Evolutionary conservation across 2,797 vertebrate species (phyloP).

Genomic region (Poecilia velifera): DNA sequence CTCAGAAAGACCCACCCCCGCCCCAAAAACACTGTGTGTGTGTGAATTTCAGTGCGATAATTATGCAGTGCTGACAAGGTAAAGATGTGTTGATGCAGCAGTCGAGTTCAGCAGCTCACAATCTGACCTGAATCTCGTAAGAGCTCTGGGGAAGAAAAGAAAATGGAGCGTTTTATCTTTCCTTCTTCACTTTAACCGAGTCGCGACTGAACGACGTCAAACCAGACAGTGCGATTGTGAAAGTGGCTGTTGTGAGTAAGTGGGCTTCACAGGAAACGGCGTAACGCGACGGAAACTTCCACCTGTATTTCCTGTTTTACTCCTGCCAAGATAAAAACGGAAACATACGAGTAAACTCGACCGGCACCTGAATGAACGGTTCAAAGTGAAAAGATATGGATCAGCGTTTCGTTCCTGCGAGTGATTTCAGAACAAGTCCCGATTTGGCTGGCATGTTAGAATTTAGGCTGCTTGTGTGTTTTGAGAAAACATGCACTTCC

Average conservation of each 20-base stretch:
- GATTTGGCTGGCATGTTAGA: slow-evolving; percentile 5
- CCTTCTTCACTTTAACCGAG: background rate
- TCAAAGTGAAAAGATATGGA: slow-evolving; percentile 15
- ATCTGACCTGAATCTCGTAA: slow-evolving; percentile 16
- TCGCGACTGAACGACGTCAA: slow-evolving; percentile 2
- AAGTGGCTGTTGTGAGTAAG: slow-evolving; percentile 21
- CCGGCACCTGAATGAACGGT: slow-evolving; percentile 10
- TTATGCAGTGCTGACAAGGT: background rate
- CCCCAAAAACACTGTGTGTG: background rate
- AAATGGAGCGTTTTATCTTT: background rate
- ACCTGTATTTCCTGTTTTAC: slow-evolving; percentile 57
- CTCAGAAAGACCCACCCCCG: background rate
- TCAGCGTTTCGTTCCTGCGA: slow-evolving; percentile 5
- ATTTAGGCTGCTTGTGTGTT: background rate
- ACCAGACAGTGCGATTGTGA: background rate
- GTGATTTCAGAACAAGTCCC: background rate
- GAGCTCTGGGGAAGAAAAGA: slow-evolving; percentile 22
- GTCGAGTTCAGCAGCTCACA: slow-evolving; percentile 5
- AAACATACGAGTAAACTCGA: slow-evolving; percentile 12
- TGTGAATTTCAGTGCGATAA: background rate
- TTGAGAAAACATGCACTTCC: slow-evolving; percentile 38
- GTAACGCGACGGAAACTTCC: slow-evolving; percentile 41
- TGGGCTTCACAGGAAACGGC: slow-evolving; percentile 60
- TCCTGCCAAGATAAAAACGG: slow-evolving; percentile 5
- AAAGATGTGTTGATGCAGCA: background rate